phyloP scores from a whole-genome alignment of 2,113 vertebrate genomes.

The Calyptommatus sinebrachiatus region DNA sequence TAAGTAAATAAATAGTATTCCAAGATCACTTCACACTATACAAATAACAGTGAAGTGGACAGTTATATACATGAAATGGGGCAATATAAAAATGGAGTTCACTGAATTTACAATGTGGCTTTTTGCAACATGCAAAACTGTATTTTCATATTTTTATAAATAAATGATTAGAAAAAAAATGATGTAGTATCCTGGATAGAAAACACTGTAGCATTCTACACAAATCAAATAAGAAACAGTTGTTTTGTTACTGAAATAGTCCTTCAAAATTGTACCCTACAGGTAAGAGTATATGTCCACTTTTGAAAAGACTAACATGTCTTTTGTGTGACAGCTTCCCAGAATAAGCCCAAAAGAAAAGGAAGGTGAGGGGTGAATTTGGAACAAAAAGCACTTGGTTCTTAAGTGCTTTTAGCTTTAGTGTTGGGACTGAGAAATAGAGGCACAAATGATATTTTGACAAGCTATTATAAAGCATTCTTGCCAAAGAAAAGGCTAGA shows the following conservation, averaged over 20 bases:
- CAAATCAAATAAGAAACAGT: not conserved
- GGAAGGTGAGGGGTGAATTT: not conserved
- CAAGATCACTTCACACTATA: not conserved
- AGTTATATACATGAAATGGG: too few species aligned
- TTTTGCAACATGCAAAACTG: not conserved
- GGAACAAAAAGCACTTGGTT: not conserved
- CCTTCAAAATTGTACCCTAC: not conserved
- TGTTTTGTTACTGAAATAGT: constrained; percentile 1
- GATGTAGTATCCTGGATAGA: not conserved
- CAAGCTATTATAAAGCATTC: constrained; percentile 22
- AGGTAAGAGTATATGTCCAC: not conserved
- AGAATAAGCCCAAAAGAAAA: not conserved
- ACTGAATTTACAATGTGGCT: not conserved
- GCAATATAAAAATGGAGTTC: not conserved
- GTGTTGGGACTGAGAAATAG: not conserved
- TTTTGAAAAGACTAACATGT: constrained; percentile 6
- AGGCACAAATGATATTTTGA: not conserved
- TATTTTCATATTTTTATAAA: not conserved
- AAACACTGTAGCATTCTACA: not conserved
- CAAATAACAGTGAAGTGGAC: too few species aligned
- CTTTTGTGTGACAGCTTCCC: not conserved
- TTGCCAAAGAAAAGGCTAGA: not conserved
- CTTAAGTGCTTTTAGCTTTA: constrained; percentile 5
- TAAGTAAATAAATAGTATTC: not conserved
- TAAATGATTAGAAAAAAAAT: not conserved